Evolutionary conservation across 2,888 invertebrate genomes (phyloP), one percentile per base, ranked within the genome.

Genomic region (Diarsia brunnea): DNA sequence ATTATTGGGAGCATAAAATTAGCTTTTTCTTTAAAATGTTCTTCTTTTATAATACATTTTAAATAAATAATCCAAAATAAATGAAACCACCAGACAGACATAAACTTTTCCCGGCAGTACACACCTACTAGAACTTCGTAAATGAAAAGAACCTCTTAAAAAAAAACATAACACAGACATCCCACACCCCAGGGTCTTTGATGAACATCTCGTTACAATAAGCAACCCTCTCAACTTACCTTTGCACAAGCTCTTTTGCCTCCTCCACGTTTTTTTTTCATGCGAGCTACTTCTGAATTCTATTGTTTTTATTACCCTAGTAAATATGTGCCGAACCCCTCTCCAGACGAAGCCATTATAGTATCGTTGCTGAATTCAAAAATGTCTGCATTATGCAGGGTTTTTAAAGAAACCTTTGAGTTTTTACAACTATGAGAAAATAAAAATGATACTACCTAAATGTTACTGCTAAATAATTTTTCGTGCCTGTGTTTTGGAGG

Each of bases 301-400:
- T 78, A 75, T 85, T 84, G 81, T 86, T 86, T 84, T 86, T 85
- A 84, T 84, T 84, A 84, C 81, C 83, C 78, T 83, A 76, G 84
- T 86, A 85, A 86, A 84, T 85, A 86, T 81, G 81, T 85, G 84
- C 84, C 67, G 81, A 78, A 75, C 75, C 81, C 86, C 79, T 79
- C 67, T 61, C 66, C 77, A 75, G 81, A 85, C 82, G 84, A 87
- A 87, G 88, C 87, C 87, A 88, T 86, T 86, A 89, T 85, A 87
- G 87, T 89, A 91, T 86, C 85, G 87, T 81, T 86, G 89, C 88
- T 88, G 90, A 88, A 89, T 90, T 90, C 88, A 88, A 90, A 92
- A 91, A 91, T 91, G 87, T 90, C 89, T 89, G 89, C 89, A 90
- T 91, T 89, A 89, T 90, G 87, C 88, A 64, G 88, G 89, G 89